Evolutionary conservation across 2,797 vertebrate genomes (phyloP).

Genomic region (Squalus acanthias): DNA sequence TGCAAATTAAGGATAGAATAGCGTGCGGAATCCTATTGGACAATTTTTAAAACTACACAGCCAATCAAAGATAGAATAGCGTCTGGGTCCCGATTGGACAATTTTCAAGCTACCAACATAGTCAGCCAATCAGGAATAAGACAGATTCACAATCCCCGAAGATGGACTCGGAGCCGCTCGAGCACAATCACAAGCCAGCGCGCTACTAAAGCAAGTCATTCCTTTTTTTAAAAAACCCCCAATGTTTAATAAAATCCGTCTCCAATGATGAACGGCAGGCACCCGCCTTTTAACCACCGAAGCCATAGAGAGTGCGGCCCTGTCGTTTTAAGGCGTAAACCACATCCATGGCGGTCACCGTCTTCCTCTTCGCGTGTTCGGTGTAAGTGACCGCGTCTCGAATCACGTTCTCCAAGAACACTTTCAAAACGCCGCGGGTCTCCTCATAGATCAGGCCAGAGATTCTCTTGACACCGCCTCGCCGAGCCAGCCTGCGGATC

Average conservation of each 20-base stretch:
- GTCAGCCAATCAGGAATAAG: neutral
- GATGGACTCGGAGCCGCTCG: neutral
- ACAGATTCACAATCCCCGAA: neutral
- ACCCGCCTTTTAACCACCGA: slow-evolving; percentile 39
- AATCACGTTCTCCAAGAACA: slow-evolving; percentile 39
- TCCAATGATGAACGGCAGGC: neutral
- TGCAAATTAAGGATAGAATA: neutral
- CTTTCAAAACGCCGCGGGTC: slow-evolving; percentile 27
- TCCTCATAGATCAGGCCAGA: slow-evolving; percentile 37
- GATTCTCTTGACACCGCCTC: slow-evolving; percentile 35
- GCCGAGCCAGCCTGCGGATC: slow-evolving; percentile 35
- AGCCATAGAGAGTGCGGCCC: slow-evolving; percentile 47
- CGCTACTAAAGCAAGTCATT: neutral
- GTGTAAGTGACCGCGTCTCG: slow-evolving; percentile 55
- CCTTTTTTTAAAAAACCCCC: neutral
- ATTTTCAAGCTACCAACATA: neutral
- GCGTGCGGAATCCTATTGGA: neutral
- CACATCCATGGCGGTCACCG: slow-evolving; percentile 50
- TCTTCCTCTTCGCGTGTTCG: slow-evolving; percentile 53
- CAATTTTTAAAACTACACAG: neutral
- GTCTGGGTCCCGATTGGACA: neutral
- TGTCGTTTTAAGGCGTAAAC: slow-evolving; percentile 58
- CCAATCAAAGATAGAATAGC: neutral
- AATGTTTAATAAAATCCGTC: neutral
- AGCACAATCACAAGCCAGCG: neutral